Base-by-base conservation (phyloP, 2,888 invertebrate species). In the Pachliopta kotzebuea region DNA sequence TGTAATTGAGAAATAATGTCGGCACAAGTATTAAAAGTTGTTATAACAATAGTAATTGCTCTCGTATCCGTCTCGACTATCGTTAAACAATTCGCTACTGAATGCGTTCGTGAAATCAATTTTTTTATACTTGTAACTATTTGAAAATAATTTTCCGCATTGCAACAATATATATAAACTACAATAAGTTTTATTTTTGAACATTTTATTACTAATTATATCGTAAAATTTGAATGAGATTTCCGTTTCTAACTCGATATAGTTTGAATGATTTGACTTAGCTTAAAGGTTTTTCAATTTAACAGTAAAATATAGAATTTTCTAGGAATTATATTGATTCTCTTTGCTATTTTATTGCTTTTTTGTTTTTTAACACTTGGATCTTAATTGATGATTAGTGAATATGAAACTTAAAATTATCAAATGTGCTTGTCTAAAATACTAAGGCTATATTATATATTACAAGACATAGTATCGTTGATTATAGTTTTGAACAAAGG, bases 1-100 rank as follows among this genome's bases (percentile, higher is more conserved):
- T 53, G 20, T 55, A 64, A 60, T 64, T 57, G 52, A 59, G 59
- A 55, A 56, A 64, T 57, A 64, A 57, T 57, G 52, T 55, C 20
- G 20, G 18, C n/a, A 45, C 29, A 60, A 57, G 29, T 56, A 56
- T 65, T 53, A 56, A 60, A 18, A 56, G 37, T 65, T 57, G 21
- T 60, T 52, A 60, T 24, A 65, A 60, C 60, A 56, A 60, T 60
- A 42, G 56, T 56, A 53, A 60, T 56, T 60, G 45, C 50, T 50
- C 26, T 37, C 11, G n/a, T 24, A 54, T 57, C 61, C 52, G 56
- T 59, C 60, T 62, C n/a, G 42, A 55, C 58, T 24, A 54, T 49
- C 18, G n/a, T 57, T 61, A 54, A 26, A 60, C 20, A 6, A 29
- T 31, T 53, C 45, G n/a, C 21, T 29, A 54, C 14, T 37, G 11